Evolutionary conservation across 2,888 invertebrate species (phyloP).

Genomic region (Brachypalpus laphriformis): DNA sequence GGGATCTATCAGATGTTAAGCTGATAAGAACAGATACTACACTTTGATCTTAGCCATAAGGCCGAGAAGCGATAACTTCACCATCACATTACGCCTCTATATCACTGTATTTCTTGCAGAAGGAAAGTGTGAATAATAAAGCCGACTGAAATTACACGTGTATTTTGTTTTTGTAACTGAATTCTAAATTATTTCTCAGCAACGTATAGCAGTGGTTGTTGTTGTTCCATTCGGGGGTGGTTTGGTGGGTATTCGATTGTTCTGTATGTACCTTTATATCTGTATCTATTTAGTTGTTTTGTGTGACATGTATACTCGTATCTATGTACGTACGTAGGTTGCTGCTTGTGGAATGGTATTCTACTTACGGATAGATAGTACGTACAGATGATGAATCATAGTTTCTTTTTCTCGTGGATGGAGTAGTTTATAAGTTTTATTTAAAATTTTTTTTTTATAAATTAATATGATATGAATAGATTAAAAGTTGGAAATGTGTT

Average conservation of each 20-base stretch:
- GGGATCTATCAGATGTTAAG: constrained; percentile 87
- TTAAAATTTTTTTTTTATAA: too few species aligned
- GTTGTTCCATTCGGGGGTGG: background rate
- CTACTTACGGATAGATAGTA: too few species aligned
- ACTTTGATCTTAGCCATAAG: constrained; percentile 86
- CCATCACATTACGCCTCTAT: background rate
- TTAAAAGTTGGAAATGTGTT: too few species aligned
- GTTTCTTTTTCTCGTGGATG: background rate
- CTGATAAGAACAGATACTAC: constrained; percentile 88
- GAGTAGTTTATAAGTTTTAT: too few species aligned
- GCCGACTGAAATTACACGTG: background rate
- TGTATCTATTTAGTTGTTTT: background rate
- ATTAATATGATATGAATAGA: too few species aligned
- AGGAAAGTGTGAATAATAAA: constrained; percentile 43
- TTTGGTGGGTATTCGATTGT: background rate
- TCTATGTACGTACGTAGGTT: too few species aligned
- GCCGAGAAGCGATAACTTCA: constrained; percentile 83
- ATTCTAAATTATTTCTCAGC: background rate
- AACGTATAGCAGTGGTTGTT: background rate
- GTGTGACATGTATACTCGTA: too few species aligned
- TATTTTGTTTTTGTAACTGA: constrained; percentile 33
- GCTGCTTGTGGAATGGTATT: background rate
- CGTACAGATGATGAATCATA: background rate
- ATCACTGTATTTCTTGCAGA: background rate
- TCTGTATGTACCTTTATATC: too few species aligned